Base-by-base conservation (phyloP, 2,888 invertebrate genomes). In the Neuroscelio doddi region DNA sequence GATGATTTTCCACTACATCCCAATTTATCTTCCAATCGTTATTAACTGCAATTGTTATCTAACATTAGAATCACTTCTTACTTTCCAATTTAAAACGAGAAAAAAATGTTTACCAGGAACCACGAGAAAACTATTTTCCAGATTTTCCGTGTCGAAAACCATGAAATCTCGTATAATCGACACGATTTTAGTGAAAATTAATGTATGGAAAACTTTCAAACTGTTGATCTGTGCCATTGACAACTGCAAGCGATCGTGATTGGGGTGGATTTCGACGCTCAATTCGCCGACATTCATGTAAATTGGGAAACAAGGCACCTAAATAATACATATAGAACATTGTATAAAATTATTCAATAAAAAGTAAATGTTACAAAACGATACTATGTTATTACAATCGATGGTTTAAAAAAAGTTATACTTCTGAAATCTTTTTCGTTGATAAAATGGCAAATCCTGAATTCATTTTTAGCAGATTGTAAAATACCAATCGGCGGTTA, bases 111-210 rank as follows among this genome's bases (percentile, higher is more conserved):
- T 75, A 80, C 84, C 69, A 49, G 86, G 86, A 2, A 81, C 85
- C 24, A 85, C 64, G 27, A 84, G 67, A 56, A 78, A 86, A 27
- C 80, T 79, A 70, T 89, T 87, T 64, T 89, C 88, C 12, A 83
- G 80, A 69, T 88, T 86, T 8, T 82, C 80, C 8, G 86, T 87
- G 68, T 91, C 90, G 52, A 89, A 86, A 0, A 89, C 82, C 41
- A 91, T 80, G 77, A 90, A 93, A 16, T 85, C 78, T 71, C 91
- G 90, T 45, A 90, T 87, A 0, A 91, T 79, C 8, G 87, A 84
- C 14, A 95, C 80, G 1, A 96, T 86, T 80, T 92, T 88, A 4
- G 88, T 87, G 79, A 95, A 95, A n/a, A 96, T 69, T 77, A 92
- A 88, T 38, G 87, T 87, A 79, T 96, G 94, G 77, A 94, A 95